Conservation (phyloP, 23 tunicate species). For the Halocynthia aurantium region DNA sequence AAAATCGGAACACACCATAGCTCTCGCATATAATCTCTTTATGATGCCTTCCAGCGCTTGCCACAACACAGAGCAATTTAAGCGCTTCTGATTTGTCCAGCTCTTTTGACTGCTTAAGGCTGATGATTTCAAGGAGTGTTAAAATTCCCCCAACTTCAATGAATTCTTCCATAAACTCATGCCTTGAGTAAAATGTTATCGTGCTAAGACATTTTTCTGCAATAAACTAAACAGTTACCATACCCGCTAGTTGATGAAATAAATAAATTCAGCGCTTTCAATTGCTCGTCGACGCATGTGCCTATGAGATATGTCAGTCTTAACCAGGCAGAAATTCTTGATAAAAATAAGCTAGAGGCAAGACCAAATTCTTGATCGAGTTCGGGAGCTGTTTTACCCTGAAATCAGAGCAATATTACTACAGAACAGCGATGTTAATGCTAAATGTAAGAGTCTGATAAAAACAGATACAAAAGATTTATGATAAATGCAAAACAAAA, state of each 20-base stretch:
- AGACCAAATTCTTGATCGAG: slow-evolving; percentile 70
- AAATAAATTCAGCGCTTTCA: slow-evolving; percentile 79
- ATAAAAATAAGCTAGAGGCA: slow-evolving; percentile 84
- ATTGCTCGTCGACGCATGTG: slow-evolving; percentile 44
- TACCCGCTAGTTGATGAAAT: slow-evolving; percentile 72
- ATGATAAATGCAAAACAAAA: no score
- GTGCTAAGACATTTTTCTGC: not conserved
- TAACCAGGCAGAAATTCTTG: slow-evolving; percentile 84
- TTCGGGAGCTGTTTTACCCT: slow-evolving; percentile 87
- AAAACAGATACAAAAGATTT: no score
- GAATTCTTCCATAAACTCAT: slow-evolving; percentile 84
- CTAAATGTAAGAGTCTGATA: no score
- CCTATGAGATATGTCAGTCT: slow-evolving; percentile 81
- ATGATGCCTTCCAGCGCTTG: slow-evolving; percentile 79
- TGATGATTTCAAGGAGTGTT: slow-evolving; percentile 81
- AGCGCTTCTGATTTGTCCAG: slow-evolving; percentile 50
- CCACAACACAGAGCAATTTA: slow-evolving; percentile 52
- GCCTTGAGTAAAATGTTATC: slow-evolving; percentile 17
- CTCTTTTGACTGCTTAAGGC: slow-evolving; percentile 74
- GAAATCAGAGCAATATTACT: not conserved
- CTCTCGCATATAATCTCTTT: slow-evolving; percentile 95
- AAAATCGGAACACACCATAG: slow-evolving; percentile 28
- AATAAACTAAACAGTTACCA: not conserved
- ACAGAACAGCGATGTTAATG: no score
- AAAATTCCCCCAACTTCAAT: slow-evolving; percentile 96